Evolutionary conservation across 2,797 vertebrate species (phyloP).

Genomic region (Darevskia nairensis): DNA sequence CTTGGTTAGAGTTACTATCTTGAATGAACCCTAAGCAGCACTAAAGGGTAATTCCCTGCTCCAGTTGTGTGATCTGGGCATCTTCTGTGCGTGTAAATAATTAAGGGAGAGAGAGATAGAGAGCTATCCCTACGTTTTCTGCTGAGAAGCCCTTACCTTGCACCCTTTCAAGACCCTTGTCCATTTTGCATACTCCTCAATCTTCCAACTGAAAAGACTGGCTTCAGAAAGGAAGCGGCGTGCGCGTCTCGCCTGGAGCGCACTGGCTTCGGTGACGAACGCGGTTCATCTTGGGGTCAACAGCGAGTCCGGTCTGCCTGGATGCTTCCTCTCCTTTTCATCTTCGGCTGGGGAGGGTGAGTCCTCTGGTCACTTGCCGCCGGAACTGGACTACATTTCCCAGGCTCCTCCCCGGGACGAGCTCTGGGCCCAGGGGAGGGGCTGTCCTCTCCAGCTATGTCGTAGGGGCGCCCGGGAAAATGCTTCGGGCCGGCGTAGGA

Average conservation of each 20-base stretch:
- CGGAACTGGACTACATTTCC: conserved; percentile 28
- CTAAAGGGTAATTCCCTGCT: too few species aligned
- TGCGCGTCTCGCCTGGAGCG: neutral
- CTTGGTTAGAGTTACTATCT: too few species aligned
- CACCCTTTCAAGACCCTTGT: neutral
- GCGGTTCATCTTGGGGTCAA: neutral
- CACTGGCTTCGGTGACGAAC: neutral
- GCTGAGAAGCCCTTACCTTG: neutral
- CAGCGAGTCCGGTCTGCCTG: neutral
- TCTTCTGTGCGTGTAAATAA: too few species aligned
- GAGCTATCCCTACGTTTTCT: too few species aligned
- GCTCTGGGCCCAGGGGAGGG: neutral
- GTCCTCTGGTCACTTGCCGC: neutral
- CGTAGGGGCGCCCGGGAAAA: neutral
- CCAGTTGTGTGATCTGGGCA: too few species aligned
- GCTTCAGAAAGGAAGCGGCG: neutral
- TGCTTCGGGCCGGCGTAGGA: conserved; percentile 7
- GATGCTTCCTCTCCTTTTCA: neutral
- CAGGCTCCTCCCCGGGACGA: conserved; percentile 11
- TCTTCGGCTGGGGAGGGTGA: neutral
- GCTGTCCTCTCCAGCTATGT: neutral
- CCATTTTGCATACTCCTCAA: neutral
- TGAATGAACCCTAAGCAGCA: too few species aligned
- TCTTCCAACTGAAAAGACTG: neutral
- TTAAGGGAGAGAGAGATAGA: too few species aligned